Evolutionary conservation across 30 jellyfish, hydroid and myxozoan species (phyloP), one percentile per base, ranked within the genome.

Genomic region (Mastigias papua): DNA sequence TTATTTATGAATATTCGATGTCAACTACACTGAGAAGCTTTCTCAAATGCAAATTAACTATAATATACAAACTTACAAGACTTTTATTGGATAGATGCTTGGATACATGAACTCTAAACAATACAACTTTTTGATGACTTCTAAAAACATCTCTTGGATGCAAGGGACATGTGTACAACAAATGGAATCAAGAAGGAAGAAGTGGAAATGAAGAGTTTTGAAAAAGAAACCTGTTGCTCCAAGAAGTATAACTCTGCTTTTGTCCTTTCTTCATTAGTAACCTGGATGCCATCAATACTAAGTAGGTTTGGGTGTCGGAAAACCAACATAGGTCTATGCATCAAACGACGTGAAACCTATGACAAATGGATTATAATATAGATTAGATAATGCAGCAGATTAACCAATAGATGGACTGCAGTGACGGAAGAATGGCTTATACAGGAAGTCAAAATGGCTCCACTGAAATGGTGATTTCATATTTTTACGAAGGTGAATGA

Each of bases 251-350:
- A 69, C 73, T 94, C 99, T 20, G 99, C 99, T 89, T 90, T 89
- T 48, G 97, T 71, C 37, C 99, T 92, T 51, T 94, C 99, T 23
- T 94, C 99, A 65, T 78, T 84, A 7, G 99, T 89, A 35, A 94
- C 97, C 16, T 94, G 97, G 62, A 94, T 81, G 15, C 99, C 99
- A 78, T 94, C 99, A 34, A 94, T 94, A 60, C 95, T 49, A 35
- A 94, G 29, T 22, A 94, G 81, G 66, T 84, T 78, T 15, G 97
- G 99, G 22, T 80, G 97, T n/a, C 97, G 97, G 50, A 94, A 94
- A 7, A 94, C 95, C 15, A 94, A 79, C 96, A 89, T 78, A 19
- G 97, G 97, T 22, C 99, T 91, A 50, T 94, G 99, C 90, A 79
- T 71, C 85, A 89, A 61, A 35, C 96, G 95, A n/a, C 97, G 89